Evolutionary conservation across 2,888 invertebrate species (phyloP).

Genomic region (Ethmia dodecea): DNA sequence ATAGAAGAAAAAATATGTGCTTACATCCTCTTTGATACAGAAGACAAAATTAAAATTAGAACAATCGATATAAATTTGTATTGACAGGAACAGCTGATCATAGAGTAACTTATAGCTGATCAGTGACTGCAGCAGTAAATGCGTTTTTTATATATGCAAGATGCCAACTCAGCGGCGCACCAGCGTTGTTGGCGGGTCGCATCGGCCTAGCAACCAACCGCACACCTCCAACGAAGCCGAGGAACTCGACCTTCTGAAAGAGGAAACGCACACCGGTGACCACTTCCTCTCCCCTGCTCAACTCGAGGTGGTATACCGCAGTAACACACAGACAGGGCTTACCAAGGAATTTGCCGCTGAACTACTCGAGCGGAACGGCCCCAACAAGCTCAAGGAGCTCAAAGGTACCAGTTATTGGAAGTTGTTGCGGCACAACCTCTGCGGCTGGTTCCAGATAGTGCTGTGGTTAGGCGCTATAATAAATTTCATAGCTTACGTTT

Average conservation of each 20-base stretch:
- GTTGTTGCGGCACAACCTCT: conserved; percentile 81
- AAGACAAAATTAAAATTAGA: no score
- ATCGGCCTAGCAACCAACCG: conserved; percentile 9
- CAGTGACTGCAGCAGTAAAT: no score
- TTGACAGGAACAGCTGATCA: no score
- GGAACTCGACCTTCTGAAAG: conserved; percentile 47
- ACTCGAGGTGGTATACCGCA: conserved; percentile 59
- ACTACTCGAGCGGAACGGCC: conserved; percentile 73
- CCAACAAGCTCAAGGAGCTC: conserved; percentile 79
- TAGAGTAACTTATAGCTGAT: no score
- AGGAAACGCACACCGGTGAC: conserved; percentile 59
- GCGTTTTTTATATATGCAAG: no score
- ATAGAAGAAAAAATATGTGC: no score
- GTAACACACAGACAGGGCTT: conserved; percentile 70
- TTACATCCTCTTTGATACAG: no score
- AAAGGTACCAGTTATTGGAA: conserved; percentile 79
- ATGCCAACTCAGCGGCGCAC: conserved; percentile 36
- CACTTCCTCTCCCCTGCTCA: conserved; percentile 62
- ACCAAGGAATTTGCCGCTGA: conserved; percentile 70
- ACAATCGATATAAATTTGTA: no score
- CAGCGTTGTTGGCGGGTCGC: conserved; percentile 22
- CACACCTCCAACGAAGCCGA: conserved; percentile 22
- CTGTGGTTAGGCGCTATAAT: conserved; percentile 82
- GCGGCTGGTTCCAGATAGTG: conserved; percentile 84
- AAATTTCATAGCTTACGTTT: conserved; percentile 77